Evolutionary conservation across 2,888 invertebrate genomes (phyloP).

Genomic region (Chrysina gloriosa): DNA sequence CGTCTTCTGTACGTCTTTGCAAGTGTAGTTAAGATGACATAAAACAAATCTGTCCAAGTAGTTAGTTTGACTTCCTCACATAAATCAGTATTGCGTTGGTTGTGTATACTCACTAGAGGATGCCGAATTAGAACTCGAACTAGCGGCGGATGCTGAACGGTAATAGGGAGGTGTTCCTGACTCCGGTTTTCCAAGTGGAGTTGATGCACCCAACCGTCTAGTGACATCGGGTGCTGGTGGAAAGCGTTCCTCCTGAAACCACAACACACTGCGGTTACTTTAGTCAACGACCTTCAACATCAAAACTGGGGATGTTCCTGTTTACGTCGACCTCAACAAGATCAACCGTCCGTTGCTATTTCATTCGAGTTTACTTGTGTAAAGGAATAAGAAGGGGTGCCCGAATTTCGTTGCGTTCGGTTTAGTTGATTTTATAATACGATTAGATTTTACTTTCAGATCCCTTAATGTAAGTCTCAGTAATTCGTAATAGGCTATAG

Average conservation of each 20-base stretch:
- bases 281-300: slow-evolving; percentile 41
- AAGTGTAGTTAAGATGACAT: background rate
- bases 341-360: slow-evolving; percentile 32
- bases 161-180: slow-evolving; percentile 64
- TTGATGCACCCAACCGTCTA: slow-evolving; percentile 59
- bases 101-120: slow-evolving; percentile 69
- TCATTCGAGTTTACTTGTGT: slow-evolving; percentile 15
- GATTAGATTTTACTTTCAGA: background rate
- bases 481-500: too few relatives aligned
- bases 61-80: slow-evolving; percentile 26
- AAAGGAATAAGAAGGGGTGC: slow-evolving; percentile 22
- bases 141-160: slow-evolving; percentile 69
- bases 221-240: slow-evolving; percentile 74
- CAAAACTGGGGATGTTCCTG: slow-evolving; percentile 21
- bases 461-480: too few relatives aligned
- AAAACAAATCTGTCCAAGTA: slow-evolving; percentile 10
- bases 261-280: slow-evolving; percentile 44
- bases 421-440: slow-evolving; percentile 3
- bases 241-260: slow-evolving; percentile 52
- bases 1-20: background rate
- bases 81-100: slow-evolving; percentile 41
- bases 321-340: slow-evolving; percentile 28
- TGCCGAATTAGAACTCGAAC: slow-evolving; percentile 72
- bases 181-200: slow-evolving; percentile 61
- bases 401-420: slow-evolving; percentile 4